phyloP scores from a whole-genome alignment of 2,113 vertebrate species.

The Anas platyrhynchos region DNA sequence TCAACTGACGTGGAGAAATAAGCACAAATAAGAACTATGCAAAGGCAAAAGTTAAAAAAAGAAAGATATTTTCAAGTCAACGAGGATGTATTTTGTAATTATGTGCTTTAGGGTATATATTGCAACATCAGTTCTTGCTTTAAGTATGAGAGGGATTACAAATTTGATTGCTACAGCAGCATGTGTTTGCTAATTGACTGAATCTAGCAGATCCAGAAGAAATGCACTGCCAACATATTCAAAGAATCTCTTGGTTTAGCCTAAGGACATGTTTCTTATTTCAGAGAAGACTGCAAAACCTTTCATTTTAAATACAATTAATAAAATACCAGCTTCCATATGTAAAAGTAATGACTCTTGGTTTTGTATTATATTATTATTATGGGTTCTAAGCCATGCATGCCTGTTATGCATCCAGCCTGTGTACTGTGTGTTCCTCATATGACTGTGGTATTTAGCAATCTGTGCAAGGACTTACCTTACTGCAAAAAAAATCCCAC shows the following conservation, averaged over 20 bases:
- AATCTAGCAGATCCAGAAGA: slow-evolving; percentile 61
- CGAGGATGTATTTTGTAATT: background rate
- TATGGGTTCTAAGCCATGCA: background rate
- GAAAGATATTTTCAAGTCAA: slow-evolving; percentile 9
- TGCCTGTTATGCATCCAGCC: background rate
- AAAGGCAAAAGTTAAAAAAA: background rate
- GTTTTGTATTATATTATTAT: background rate
- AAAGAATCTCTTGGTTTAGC: slow-evolving; percentile 67
- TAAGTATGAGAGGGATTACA: slow-evolving; percentile 25
- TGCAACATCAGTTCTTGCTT: background rate
- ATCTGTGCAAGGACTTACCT: background rate
- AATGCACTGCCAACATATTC: slow-evolving; percentile 35
- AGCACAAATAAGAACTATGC: background rate
- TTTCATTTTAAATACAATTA: slow-evolving; percentile 21
- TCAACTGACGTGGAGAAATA: background rate
- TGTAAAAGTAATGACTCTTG: background rate
- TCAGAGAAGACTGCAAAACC: slow-evolving; percentile 3
- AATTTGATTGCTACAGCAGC: slow-evolving; percentile 46
- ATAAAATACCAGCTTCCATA: slow-evolving; percentile 11
- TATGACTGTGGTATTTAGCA: background rate
- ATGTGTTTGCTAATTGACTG: slow-evolving; percentile 46
- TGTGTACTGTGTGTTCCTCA: background rate
- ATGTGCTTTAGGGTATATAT: slow-evolving; percentile 27
- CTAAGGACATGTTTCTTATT: slow-evolving; percentile 46
- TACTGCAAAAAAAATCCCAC: background rate